Evolutionary conservation across 1,140 invertebrate genomes (phyloP).

Genomic region (Drosophila nebulosa): DNA sequence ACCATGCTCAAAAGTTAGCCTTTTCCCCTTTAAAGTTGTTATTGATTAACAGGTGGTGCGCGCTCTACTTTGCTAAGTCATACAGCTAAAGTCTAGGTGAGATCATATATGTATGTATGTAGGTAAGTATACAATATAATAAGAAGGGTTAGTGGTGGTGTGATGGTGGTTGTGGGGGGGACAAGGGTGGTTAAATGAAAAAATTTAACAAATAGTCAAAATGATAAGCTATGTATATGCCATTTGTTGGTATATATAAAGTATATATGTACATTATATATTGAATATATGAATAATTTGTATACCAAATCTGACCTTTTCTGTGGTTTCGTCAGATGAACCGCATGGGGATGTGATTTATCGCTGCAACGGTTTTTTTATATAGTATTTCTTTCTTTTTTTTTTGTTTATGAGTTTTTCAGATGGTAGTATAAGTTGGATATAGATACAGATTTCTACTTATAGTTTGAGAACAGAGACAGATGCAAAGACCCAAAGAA

Average conservation of each 20-base stretch:
- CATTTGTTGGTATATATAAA: not conserved
- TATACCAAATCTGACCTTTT: conserved; percentile 77
- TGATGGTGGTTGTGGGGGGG: not conserved
- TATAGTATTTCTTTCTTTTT: not conserved
- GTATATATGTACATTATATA: not conserved
- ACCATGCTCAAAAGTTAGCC: too few relatives aligned
- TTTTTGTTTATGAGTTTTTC: not conserved
- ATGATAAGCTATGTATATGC: not conserved
- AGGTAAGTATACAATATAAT: too few relatives aligned
- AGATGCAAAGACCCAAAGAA: not conserved
- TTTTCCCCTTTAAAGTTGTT: too few relatives aligned
- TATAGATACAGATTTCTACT: conserved; percentile 2
- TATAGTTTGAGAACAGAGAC: not conserved
- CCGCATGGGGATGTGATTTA: conserved; percentile 57
- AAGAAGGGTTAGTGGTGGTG: not conserved
- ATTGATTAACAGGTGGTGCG: not conserved
- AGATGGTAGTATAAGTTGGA: not conserved
- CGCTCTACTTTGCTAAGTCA: not conserved
- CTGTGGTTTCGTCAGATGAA: conserved; percentile 64
- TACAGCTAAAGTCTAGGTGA: not conserved
- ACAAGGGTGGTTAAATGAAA: not conserved
- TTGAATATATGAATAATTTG: conserved; percentile 19
- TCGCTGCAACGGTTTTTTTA: conserved; percentile 69
- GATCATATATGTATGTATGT: not conserved
- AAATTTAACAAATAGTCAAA: not conserved